Evolutionary conservation across 2,888 invertebrate species (phyloP).

Genomic region (Agapostemon virescens): DNA sequence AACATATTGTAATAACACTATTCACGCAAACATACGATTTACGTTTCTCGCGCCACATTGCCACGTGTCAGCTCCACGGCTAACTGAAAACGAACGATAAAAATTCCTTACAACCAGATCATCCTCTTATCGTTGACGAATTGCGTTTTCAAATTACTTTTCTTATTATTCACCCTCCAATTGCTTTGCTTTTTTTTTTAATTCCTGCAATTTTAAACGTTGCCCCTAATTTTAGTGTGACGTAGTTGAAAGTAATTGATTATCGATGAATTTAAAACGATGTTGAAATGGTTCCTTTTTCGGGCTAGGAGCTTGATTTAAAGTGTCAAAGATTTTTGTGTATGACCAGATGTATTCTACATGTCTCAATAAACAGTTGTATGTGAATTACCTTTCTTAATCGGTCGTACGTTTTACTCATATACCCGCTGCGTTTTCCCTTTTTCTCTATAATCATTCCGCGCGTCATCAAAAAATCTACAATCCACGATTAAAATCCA

Average conservation of each 20-base stretch:
- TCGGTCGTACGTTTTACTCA: constrained; percentile 65
- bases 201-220: constrained; percentile 76
- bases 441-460: too few species aligned
- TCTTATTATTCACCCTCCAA: constrained; percentile 74
- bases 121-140: constrained; percentile 61
- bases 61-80: constrained; percentile 71
- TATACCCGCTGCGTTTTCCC: background rate
- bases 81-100: constrained; percentile 60
- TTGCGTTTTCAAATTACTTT: constrained; percentile 61
- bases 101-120: constrained; percentile 65
- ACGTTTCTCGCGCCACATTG: constrained; percentile 66
- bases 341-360: constrained; percentile 81
- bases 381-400: constrained; percentile 83
- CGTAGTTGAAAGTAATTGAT: constrained; percentile 78
- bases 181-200: constrained; percentile 78
- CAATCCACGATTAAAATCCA: too few species aligned
- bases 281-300: constrained; percentile 79
- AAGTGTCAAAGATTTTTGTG: constrained; percentile 81
- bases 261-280: constrained; percentile 76
- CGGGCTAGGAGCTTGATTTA: constrained; percentile 80
- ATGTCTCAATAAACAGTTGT: constrained; percentile 86
- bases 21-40: constrained; percentile 54
- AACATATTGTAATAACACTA: constrained; percentile 56
- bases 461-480: too few species aligned
- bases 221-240: constrained; percentile 79